These are phyloP conservation scores for Drosophila yakuba DNA, from an alignment of 1,140 invertebrate species.

Conservation along the genomic window DNA sequence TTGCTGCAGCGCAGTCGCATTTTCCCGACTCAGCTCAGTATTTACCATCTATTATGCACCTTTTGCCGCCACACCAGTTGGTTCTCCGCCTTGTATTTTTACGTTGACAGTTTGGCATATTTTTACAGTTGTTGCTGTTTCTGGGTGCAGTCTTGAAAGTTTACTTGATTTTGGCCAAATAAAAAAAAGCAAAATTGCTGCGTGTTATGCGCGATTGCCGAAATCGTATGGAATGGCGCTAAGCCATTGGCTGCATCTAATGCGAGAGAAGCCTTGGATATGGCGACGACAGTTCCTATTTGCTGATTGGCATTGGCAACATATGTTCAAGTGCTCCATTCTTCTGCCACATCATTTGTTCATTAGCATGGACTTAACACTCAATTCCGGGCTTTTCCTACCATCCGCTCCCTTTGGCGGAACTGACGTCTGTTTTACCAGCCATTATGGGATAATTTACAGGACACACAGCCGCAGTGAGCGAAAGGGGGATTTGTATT, in stretches of 20 bases:
- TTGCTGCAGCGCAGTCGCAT: conserved; percentile 30
- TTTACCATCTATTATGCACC: conserved; percentile 51
- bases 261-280: neutral
- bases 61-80: conserved; percentile 21
- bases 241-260: conserved; percentile 10
- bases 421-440: conserved; percentile 34
- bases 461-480: conserved; percentile 26
- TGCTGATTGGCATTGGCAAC: conserved; percentile 37
- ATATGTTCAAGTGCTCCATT: conserved; percentile 30
- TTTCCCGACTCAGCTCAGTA: conserved; percentile 25
- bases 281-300: conserved; percentile 22
- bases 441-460: conserved; percentile 76
- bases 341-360: conserved; percentile 57
- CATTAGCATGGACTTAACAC: conserved; percentile 70
- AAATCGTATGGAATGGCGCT: conserved; percentile 8
- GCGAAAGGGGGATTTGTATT: conserved; percentile 52
- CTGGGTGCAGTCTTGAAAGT: conserved; percentile 35
- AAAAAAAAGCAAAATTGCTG: conserved; percentile 24
- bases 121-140: conserved; percentile 12
- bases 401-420: neutral
- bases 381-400: conserved; percentile 39
- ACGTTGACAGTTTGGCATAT: conserved; percentile 61
- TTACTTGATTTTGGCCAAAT: conserved; percentile 52
- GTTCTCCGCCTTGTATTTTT: conserved; percentile 20
- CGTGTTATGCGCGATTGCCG: conserved; percentile 25